A percentile compares a stretch with the other conserved stretches of the same genome.
Conservation (phyloP, 2,888 invertebrate species). For the Rhodophaea formosa region DNA sequence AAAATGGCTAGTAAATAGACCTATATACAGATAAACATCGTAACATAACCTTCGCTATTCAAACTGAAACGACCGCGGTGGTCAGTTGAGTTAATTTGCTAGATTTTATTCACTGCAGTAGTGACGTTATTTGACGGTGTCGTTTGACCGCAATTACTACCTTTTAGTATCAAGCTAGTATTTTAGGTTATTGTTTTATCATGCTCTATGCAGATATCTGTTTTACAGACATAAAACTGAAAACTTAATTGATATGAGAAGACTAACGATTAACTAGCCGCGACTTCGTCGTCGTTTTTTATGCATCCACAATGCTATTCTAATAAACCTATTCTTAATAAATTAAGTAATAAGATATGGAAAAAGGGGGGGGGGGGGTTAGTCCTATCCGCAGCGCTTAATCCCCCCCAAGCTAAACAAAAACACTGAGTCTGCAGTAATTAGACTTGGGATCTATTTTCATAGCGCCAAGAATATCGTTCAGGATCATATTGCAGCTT, state of each 20-base stretch:
- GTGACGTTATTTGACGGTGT: slow-evolving; percentile 6
- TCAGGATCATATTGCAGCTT: slow-evolving; percentile 38
- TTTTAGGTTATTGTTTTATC: too few relatives aligned
- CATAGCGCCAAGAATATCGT: slow-evolving; percentile 45
- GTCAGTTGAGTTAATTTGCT: background rate
- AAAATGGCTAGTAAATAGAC: too few relatives aligned
- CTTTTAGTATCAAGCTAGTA: background rate
- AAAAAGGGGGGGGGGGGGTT: too few relatives aligned
- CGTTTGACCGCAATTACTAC: background rate
- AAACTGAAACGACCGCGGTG: background rate
- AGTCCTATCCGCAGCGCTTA: background rate
- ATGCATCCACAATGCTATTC: background rate
- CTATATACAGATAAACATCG: too few relatives aligned
- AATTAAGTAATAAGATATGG: too few relatives aligned
- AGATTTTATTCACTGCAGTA: slow-evolving; percentile 5
- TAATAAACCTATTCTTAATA: too few relatives aligned
- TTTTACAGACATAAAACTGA: too few relatives aligned
- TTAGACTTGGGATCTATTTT: slow-evolving; percentile 39
- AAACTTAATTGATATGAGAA: too few relatives aligned
- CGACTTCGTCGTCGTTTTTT: too few relatives aligned
- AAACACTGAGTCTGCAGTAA: slow-evolving; percentile 13
- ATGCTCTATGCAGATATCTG: too few relatives aligned
- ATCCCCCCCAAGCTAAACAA: slow-evolving; percentile 15
- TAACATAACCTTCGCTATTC: too few relatives aligned
- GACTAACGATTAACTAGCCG: too few relatives aligned